Evolutionary conservation across 2,888 invertebrate species (phyloP), one percentile per base, ranked within the genome.

Genomic region (Lochmaea capreae): DNA sequence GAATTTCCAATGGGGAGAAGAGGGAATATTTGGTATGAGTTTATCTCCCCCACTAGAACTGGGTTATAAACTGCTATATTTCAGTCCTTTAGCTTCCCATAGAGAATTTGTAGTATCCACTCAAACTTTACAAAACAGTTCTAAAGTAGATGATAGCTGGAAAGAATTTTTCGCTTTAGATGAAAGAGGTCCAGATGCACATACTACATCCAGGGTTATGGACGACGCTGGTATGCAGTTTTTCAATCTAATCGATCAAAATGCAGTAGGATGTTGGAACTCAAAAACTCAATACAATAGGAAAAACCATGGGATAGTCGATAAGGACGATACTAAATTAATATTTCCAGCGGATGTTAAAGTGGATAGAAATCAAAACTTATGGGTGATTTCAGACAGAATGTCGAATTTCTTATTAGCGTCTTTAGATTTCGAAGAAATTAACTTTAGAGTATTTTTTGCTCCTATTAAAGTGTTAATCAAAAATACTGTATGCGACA

Each of bases 1-100:
- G 12, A 95, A 95, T 85, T 95, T 95, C 90, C 95, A 95, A 85
- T 96, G 95, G 95, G 91, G 91, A 33, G 91, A 92, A 78, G 95
- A 82, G 58, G 82, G 81, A 14, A 92, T 95, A 75, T 95, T 95
- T 79, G 95, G 95, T 1, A 91, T 95, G 86, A 90, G 93, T 0
- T 85, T 95, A 2, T 92, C 94, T 0, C 92, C 94, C 0, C 84
- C 90, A 6, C 90, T 91, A 16, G 81, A 87, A 11, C 92, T 93
- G 81, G 94, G 94, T 18, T 93, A 87, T 83, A 90, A 93, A 80
- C 92, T 91, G 0, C 88, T 95, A 58, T 94, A 91, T 86, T 95
- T 95, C 87, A 93, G 93, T 83, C 94, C 95, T 0, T 85, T 96
- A 76, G 92, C 95, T 73, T 95, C 94, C 83, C 89, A 93, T 83